These are phyloP conservation scores for Troides aeacus DNA, from an alignment of 2,888 invertebrate species.

Conservation along the genomic window DNA sequence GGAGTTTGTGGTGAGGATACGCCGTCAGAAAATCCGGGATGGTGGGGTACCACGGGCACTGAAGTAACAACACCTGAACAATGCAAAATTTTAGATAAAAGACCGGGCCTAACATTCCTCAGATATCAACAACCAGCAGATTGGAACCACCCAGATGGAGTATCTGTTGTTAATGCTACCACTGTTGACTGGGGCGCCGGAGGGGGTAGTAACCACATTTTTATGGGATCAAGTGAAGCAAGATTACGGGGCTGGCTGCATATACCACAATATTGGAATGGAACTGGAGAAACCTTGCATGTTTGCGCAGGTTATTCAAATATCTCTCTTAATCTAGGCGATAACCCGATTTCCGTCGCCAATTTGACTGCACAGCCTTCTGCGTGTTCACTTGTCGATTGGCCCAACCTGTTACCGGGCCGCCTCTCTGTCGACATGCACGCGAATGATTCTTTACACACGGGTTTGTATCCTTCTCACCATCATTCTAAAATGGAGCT, in stretches of 20 bases:
- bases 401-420: slow-evolving; percentile 83
- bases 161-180: slow-evolving; percentile 91
- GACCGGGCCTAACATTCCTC: slow-evolving; percentile 93
- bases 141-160: slow-evolving; percentile 92
- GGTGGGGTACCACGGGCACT: slow-evolving; percentile 94
- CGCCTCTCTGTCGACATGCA: slow-evolving; percentile 84
- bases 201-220: slow-evolving; percentile 83
- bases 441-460: slow-evolving; percentile 81
- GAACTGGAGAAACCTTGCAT: slow-evolving; percentile 83
- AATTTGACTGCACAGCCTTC: slow-evolving; percentile 85
- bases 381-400: slow-evolving; percentile 84
- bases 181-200: slow-evolving; percentile 89
- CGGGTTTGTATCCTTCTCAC: slow-evolving; percentile 81
- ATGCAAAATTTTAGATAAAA: slow-evolving; percentile 87
- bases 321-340: slow-evolving; percentile 82
- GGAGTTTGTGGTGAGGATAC: slow-evolving; percentile 93
- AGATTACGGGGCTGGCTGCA: slow-evolving; percentile 90
- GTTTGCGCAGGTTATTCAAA: slow-evolving; percentile 90
- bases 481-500: slow-evolving; percentile 91
- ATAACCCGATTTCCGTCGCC: slow-evolving; percentile 73
- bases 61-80: slow-evolving; percentile 86
- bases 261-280: slow-evolving; percentile 87
- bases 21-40: slow-evolving; percentile 89
- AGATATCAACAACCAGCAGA: slow-evolving; percentile 94
- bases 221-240: slow-evolving; percentile 86